Conservation (phyloP, 2,113 vertebrate species). For the Elephas maximus region DNA sequence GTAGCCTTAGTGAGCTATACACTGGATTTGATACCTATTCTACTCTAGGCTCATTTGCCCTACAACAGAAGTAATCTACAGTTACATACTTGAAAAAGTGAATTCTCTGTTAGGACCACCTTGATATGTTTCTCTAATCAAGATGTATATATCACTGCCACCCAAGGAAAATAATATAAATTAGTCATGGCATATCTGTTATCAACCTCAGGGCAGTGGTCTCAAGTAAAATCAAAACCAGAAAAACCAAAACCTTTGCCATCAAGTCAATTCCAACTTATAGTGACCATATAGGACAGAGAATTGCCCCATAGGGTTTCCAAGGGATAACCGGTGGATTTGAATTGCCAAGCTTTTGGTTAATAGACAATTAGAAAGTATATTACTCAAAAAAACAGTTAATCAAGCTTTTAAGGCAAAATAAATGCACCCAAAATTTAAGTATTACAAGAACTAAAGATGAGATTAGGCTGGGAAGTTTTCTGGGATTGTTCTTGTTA, state of each 20-base stretch:
- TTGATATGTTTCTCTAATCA: background rate
- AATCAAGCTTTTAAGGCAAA: background rate
- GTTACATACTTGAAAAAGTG: background rate
- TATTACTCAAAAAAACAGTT: background rate
- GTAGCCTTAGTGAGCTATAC: background rate
- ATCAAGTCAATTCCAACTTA: no score
- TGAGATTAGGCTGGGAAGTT: background rate
- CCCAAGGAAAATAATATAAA: background rate
- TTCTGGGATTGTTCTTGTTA: no score
- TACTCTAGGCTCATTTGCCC: background rate
- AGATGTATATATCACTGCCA: background rate
- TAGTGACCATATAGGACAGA: no score
- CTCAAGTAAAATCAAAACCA: slow-evolving; percentile 46
- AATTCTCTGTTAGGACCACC: background rate
- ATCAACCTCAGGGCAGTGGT: background rate
- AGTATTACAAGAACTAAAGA: background rate
- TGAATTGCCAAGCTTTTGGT: no score
- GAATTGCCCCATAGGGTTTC: no score
- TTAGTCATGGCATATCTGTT: background rate
- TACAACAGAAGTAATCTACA: background rate
- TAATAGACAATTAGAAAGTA: background rate
- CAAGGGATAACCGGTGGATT: no score
- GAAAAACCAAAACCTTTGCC: no score
- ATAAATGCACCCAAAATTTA: background rate
- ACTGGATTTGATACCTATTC: background rate